Conservation (phyloP, 2,888 invertebrate genomes). For the Chorisops tibialis region DNA sequence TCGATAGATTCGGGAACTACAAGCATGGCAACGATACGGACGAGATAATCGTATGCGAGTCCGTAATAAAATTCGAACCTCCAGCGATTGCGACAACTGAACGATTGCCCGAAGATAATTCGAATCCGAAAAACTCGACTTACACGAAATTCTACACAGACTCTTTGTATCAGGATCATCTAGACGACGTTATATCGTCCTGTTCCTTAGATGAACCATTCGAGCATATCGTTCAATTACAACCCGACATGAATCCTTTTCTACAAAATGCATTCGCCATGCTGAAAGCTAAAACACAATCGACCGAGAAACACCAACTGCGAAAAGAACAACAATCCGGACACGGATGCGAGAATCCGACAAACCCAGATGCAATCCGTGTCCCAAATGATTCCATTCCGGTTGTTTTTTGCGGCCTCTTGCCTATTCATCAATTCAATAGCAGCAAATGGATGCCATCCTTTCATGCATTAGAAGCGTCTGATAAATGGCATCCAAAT, state of each 20-base stretch:
- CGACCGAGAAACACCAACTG: neutral
- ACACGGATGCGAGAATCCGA: neutral
- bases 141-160: constrained; percentile 30
- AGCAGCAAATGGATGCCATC: constrained; percentile 9
- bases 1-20: constrained; percentile 26
- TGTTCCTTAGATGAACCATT: constrained; percentile 28
- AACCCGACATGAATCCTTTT: constrained; percentile 21
- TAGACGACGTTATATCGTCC: constrained; percentile 23
- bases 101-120: neutral
- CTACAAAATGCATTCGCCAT: constrained; percentile 22
- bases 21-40: constrained; percentile 25
- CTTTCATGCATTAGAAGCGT: neutral
- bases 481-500: too few relatives aligned
- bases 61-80: constrained; percentile 11
- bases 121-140: constrained; percentile 20
- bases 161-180: constrained; percentile 21
- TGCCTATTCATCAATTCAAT: constrained; percentile 18
- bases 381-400: constrained; percentile 13
- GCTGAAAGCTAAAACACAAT: neutral
- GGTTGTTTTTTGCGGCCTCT: constrained; percentile 5
- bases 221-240: constrained; percentile 24
- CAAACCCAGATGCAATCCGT: neutral
- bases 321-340: constrained; percentile 1
- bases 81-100: neutral
- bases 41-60: constrained; percentile 32